phyloP scores from a whole-genome alignment of 2,888 invertebrate genomes.

The Melolontha melolontha region DNA sequence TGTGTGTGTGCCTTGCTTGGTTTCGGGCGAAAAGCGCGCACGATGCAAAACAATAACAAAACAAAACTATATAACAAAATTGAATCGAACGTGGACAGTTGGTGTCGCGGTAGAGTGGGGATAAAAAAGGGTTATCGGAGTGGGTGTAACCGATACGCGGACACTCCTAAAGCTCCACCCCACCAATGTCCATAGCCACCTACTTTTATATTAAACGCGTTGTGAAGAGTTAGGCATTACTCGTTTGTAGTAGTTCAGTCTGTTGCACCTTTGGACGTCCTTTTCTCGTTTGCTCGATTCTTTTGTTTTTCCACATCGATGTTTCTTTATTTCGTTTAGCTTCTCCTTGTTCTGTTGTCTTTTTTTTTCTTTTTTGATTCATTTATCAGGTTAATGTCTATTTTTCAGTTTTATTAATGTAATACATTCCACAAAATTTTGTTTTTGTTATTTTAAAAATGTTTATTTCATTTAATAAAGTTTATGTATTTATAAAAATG shows the following conservation, averaged over 20 bases:
- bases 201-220: constrained; percentile 52
- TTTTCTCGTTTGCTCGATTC: constrained; percentile 2
- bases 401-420: no score
- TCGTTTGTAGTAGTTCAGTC: constrained; percentile 5
- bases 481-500: no score
- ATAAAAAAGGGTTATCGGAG: constrained; percentile 58
- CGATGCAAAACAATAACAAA: constrained; percentile 12
- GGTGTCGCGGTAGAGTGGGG: constrained; percentile 52
- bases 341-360: not conserved
- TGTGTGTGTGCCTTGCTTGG: not conserved
- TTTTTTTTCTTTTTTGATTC: constrained; percentile 2
- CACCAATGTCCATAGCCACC: constrained; percentile 55
- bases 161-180: constrained; percentile 61
- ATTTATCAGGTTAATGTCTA: no score
- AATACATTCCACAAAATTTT: no score
- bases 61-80: constrained; percentile 62
- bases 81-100: constrained; percentile 48
- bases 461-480: no score
- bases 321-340: no score
- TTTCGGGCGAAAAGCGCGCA: not conserved
- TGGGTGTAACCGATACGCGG: constrained; percentile 62
- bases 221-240: constrained; percentile 12
- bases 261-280: constrained; percentile 7
- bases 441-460: no score
- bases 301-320: no score